Base-by-base conservation (phyloP, 2,888 invertebrate genomes). In the Gasteruption jaculator region DNA sequence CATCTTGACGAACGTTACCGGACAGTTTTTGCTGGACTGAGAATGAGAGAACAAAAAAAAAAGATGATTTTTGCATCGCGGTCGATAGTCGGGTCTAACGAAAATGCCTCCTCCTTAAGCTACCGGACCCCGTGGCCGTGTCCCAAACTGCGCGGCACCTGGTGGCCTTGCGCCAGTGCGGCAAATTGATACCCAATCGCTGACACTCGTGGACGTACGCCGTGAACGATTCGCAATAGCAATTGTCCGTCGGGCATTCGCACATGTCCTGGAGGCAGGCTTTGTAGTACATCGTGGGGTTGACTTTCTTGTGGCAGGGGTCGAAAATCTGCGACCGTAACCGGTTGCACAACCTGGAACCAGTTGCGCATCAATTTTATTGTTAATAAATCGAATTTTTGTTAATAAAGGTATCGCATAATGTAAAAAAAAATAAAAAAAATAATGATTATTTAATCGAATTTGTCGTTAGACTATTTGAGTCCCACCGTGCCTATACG, bases 131-230 rank as follows among this genome's bases (percentile, higher is more conserved):
- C 14, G 46, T 41, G 8, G 54, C 41, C 19, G 50, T 52, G 31
- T 63, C 63, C 68, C 69, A 71, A 61, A 67, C 58, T 74, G 72
- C 60, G 21, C 77, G 78, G 61, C 89, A 90, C 63, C 79, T 80
- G 36, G 84, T 83, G 11, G 77, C 75, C 33, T 76, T 74, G 45
- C 83, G 77, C 91, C 91, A 92, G 50, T 83, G 78, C 1, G 74
- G 74, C 33, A 88, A 73, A 45, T 78, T 75, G 1, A 85, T 84
- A 0, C 91, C 91, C 26, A 86, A 71, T 15, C 91, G 76, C 48
- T 83, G 78, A 64, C 94, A 94, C 68, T 91, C 91, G 51, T 90
- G 82, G 1, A 88, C 87, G 64, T 93, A 94, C 3, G 93, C 93
- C 39, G 85, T 82, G 60, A 93, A 83, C 46, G 91, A 86, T 54